phyloP scores from a whole-genome alignment of 2,113 vertebrate species.

The Aphelocoma coerulescens region DNA sequence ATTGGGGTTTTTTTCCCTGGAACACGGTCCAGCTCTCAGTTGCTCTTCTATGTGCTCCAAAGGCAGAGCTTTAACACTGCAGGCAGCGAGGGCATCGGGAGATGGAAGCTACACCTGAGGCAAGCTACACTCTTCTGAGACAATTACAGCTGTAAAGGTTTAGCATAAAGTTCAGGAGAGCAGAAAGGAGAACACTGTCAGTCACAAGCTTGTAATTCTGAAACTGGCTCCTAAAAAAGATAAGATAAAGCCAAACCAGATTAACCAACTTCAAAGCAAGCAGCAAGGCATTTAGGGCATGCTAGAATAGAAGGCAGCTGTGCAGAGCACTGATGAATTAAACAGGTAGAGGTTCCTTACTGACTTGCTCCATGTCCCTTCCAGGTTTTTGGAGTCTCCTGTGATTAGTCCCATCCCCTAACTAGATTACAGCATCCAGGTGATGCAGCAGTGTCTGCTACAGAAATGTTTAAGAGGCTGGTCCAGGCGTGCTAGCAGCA shows the following conservation, averaged over 20 bases:
- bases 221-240: not conserved
- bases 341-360: not conserved
- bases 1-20: not conserved
- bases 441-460: not conserved
- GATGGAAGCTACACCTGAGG: not conserved
- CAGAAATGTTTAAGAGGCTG: not conserved
- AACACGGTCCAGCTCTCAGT: not conserved
- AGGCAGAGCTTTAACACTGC: not conserved
- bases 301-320: not conserved
- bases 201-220: not conserved
- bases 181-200: not conserved
- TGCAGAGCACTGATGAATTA: not conserved
- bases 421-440: not conserved
- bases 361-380: not conserved
- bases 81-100: not conserved
- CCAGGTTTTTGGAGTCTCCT: not conserved
- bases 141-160: not conserved
- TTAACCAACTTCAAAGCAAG: conserved; percentile 22
- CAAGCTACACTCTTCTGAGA: not conserved
- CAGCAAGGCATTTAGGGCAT: not conserved
- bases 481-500: not conserved
- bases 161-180: conserved; percentile 7
- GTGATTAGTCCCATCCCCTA: not conserved
- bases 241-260: conserved; percentile 24
- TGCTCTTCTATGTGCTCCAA: not conserved